Evolutionary conservation across 2,888 invertebrate species (phyloP).

Genomic region (Rhogogaster chlorosoma): DNA sequence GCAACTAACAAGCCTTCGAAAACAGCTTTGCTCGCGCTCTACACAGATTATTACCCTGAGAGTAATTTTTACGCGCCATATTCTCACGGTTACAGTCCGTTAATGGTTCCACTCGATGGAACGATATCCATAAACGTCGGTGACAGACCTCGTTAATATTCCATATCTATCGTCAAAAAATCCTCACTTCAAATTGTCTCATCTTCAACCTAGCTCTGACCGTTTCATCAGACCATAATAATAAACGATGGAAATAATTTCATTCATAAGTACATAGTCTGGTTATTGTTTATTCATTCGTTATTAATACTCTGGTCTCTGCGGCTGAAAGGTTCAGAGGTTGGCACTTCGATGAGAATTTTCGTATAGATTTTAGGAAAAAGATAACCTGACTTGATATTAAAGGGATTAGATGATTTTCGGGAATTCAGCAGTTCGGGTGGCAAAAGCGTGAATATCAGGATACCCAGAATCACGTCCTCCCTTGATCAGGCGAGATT

Average conservation of each 20-base stretch:
- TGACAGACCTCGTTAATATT: conserved; percentile 27
- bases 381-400: background rate
- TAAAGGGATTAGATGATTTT: background rate
- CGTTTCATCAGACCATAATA: background rate
- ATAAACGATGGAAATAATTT: background rate
- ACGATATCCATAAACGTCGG: conserved; percentile 31
- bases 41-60: conserved; percentile 22
- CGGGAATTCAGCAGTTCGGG: background rate
- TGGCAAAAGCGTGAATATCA: background rate
- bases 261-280: background rate
- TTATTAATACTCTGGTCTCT: too few species aligned
- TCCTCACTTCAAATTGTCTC: background rate
- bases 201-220: background rate
- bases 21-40: background rate
- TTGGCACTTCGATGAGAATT: background rate
- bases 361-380: background rate
- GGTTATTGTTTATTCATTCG: background rate
- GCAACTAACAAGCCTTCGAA: conserved; percentile 5
- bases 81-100: conserved; percentile 8
- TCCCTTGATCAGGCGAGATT: conserved; percentile 6
- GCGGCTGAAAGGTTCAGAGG: background rate
- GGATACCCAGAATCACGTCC: background rate
- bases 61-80: conserved; percentile 35
- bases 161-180: background rate
- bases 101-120: conserved; percentile 22